Evolutionary conservation across 1,140 invertebrate genomes (phyloP).

Genomic region (Sycophaga agraensis): DNA sequence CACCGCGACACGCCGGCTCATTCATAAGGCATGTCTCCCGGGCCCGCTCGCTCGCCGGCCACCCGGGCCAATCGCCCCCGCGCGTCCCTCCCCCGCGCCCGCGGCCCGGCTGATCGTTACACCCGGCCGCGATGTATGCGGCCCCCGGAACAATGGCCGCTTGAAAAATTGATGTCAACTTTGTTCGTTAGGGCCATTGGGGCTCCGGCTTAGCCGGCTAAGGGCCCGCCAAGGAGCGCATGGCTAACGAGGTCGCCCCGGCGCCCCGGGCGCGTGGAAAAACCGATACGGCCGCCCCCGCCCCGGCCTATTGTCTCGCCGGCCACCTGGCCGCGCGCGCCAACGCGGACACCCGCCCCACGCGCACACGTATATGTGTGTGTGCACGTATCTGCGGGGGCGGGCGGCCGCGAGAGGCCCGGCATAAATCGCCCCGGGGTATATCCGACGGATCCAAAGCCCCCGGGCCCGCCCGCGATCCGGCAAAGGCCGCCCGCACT

Average conservation of each 20-base stretch:
- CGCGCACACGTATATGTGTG: too few species aligned
- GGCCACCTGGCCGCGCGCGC: slow-evolving; percentile 22
- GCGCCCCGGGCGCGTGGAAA: too few species aligned
- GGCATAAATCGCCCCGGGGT: too few species aligned
- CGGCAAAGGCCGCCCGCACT: too few species aligned
- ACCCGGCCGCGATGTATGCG: too few species aligned
- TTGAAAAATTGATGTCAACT: slow-evolving; percentile 21
- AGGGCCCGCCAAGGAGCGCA: not conserved
- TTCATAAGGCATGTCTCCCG: slow-evolving; percentile 8
- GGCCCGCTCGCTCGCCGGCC: too few species aligned
- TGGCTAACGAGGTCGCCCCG: not conserved
- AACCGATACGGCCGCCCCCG: slow-evolving; percentile 16
- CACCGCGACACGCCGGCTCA: not conserved
- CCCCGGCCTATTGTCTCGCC: slow-evolving; percentile 31
- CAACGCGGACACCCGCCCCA: slow-evolving; percentile 13
- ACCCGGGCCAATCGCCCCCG: too few species aligned
- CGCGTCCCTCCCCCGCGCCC: too few species aligned
- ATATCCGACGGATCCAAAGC: too few species aligned
- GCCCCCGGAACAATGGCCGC: slow-evolving; percentile 14
- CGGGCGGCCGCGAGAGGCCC: not conserved
- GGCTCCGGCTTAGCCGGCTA: too few species aligned
- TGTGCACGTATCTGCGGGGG: slow-evolving; percentile 6
- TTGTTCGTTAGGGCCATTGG: slow-evolving; percentile 11
- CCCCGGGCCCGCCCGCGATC: too few species aligned
- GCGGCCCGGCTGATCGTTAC: too few species aligned